These are phyloP conservation scores for Zalophus californianus DNA, from an alignment of 2,797 vertebrate species.

Conservation along the genomic window DNA sequence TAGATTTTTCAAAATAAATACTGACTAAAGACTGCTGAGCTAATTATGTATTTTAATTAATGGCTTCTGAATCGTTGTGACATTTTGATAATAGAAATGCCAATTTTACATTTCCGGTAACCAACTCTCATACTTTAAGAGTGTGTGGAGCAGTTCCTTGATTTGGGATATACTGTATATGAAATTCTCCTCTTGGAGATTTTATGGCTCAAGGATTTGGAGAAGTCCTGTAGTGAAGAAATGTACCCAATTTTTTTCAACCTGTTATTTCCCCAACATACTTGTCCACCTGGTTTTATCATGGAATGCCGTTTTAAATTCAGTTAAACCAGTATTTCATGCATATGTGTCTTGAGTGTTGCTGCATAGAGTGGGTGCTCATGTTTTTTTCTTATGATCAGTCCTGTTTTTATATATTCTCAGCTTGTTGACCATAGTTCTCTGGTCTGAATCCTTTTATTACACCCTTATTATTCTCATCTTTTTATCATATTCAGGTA, in stretches of 20 bases:
- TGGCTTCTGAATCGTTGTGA: not conserved
- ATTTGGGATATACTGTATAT: not conserved
- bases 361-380: not conserved
- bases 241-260: not conserved
- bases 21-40: not conserved
- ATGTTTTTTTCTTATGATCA: not conserved
- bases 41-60: not conserved
- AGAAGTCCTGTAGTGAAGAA: not conserved
- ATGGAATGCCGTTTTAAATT: not conserved
- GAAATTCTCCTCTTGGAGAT: not conserved
- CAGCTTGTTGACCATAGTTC: not conserved
- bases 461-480: not conserved
- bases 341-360: not conserved
- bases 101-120: not conserved
- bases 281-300: not conserved
- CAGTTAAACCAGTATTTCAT: not conserved
- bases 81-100: not conserved
- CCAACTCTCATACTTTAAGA: not conserved
- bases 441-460: not conserved
- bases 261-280: not conserved
- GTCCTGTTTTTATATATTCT: not conserved
- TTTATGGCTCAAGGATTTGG: not conserved
- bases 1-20: slow-evolving; percentile 19
- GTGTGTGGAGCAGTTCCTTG: not conserved
- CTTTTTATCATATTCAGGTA: not conserved